Evolutionary conservation across 2,888 invertebrate genomes (phyloP), one percentile per base, ranked within the genome.

Genomic region (Pyrrhia umbra): DNA sequence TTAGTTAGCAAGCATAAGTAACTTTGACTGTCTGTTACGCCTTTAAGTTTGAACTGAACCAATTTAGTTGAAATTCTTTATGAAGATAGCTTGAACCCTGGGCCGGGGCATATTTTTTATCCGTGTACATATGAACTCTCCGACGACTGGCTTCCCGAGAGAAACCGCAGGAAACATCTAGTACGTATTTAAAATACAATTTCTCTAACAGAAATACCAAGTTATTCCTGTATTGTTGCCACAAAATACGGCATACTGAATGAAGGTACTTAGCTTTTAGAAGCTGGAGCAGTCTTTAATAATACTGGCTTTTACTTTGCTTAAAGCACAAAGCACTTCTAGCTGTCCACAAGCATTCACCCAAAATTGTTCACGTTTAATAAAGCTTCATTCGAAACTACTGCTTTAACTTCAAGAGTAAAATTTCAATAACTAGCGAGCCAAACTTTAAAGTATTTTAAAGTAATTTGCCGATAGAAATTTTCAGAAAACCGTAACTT

Each of bases 401-500:
- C 50, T 37, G 34, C 34, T 52, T 25, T 20, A 34, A 45, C 27
- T 50, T 16, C 21, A 16, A 40, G 54, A 54, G 49, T 54, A 23
- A 74, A 69, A 54, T 60, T 74, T 68, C 69, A 50, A 68, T 74
- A 68, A 43, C 13, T 18, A 13, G 27, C 52, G 1, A 9, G 8
- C 40, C 20, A 75, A 43, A 75, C 49, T 58, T 30, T 9, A 49
- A 40, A 69, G 9, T 9, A 34, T 75, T 69, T 42, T 59, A 40
- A 49, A 74, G 49, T 50, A 60, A 74, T 68, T 69, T 54, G 13
- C 2, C 6, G 18, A 60, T 54, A 37, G 37, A 54, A 50, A 68
- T 68, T 10, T 37, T 68, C 21, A 20, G 6, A 23, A 68, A 43
- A 52, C 21, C 13, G 18, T 54, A 60, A 40, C 13, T 69, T 16